Percentiles rank a stretch among this genome's conserved stretches.
Evolutionary conservation across 2,113 vertebrate genomes (phyloP).

Genomic region (Tinamus guttatus): DNA sequence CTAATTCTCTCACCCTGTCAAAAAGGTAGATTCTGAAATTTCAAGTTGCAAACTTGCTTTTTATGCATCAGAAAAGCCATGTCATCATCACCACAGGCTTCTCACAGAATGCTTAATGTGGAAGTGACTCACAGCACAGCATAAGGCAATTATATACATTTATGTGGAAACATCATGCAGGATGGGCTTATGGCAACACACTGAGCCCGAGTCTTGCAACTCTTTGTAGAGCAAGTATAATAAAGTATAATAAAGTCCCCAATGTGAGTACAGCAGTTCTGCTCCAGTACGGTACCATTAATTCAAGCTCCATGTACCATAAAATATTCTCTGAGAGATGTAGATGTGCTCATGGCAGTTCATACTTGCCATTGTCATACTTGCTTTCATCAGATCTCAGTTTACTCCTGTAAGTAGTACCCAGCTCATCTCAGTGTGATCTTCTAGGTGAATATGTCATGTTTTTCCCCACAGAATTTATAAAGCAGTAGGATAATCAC

Average conservation of each 20-base stretch:
- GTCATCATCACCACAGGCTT: constrained; percentile 17
- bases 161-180: constrained; percentile 32
- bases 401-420: background rate
- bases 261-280: constrained; percentile 23
- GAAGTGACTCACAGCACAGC: constrained; percentile 59
- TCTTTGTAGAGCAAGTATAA: constrained; percentile 43
- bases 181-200: constrained; percentile 33
- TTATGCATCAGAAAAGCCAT: background rate
- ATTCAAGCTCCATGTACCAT: constrained; percentile 5
- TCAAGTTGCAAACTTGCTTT: constrained; percentile 2
- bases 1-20: constrained; percentile 28
- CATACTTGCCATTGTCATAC: background rate
- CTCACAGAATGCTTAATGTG: constrained; percentile 39
- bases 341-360: background rate
- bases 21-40: constrained; percentile 38
- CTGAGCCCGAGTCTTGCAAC: constrained; percentile 51
- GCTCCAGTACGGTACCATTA: constrained; percentile 11
- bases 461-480: background rate
- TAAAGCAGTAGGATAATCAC: background rate
- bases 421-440: background rate
- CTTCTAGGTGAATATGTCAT: background rate
- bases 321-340: constrained; percentile 8
- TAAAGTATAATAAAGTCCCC: constrained; percentile 36
- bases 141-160: constrained; percentile 51
- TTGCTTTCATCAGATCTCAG: background rate